A percentile compares a stretch with the other conserved stretches of the same genome.
Evolutionary conservation across 2,888 invertebrate genomes (phyloP).

Genomic region (Nomada ferruginata): DNA sequence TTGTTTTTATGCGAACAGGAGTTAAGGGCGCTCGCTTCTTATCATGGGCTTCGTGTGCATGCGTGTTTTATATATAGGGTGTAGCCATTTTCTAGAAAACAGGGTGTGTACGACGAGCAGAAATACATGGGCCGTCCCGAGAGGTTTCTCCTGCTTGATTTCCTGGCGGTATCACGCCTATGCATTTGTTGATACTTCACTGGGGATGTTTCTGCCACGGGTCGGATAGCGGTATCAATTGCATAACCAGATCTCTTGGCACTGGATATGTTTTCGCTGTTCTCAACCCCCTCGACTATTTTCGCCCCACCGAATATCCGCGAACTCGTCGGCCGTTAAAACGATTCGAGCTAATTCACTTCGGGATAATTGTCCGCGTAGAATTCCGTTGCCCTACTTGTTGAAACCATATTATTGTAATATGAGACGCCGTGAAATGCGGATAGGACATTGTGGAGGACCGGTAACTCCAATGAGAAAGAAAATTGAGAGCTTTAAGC

Average conservation of each 20-base stretch:
- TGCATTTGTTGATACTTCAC: constrained; percentile 49
- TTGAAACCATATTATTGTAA: background rate
- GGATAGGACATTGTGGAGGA: too few relatives aligned
- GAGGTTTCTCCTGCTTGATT: constrained; percentile 60
- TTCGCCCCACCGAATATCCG: background rate
- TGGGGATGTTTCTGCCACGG: constrained; percentile 41
- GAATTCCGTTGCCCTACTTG: background rate
- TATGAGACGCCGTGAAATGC: too few relatives aligned
- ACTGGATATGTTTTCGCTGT: background rate
- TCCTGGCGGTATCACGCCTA: constrained; percentile 37
- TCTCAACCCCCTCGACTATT: background rate
- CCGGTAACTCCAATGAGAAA: too few relatives aligned
- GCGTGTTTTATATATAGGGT: constrained; percentile 25
- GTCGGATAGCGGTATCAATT: constrained; percentile 20
- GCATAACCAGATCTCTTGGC: constrained; percentile 5
- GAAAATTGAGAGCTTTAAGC: too few relatives aligned
- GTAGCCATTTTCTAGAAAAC: constrained; percentile 19
- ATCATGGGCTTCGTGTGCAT: constrained; percentile 16
- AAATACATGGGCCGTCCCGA: constrained; percentile 51
- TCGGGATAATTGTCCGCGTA: background rate
- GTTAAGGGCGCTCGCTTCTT: constrained; percentile 21
- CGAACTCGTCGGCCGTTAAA: background rate
- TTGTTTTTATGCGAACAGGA: too few relatives aligned
- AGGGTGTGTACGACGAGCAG: constrained; percentile 6
- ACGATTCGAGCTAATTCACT: background rate